Conservation (phyloP, 2,797 vertebrate species). For the Chloroceryle amazona region DNA sequence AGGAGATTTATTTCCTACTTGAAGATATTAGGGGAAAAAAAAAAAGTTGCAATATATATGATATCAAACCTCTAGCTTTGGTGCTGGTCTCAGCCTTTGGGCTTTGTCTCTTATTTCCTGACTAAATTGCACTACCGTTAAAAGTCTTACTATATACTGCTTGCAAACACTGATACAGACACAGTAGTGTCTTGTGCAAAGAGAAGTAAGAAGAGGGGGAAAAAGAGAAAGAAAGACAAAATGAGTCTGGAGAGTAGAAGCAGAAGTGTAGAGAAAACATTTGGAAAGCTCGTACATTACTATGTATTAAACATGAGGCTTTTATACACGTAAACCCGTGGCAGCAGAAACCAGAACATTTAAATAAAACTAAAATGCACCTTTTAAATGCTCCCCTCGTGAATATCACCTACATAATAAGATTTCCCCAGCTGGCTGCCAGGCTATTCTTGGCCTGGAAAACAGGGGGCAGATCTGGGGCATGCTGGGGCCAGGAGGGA, state of each 20-base stretch:
- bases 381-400: neutral
- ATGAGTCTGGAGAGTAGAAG: neutral
- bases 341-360: slow-evolving; percentile 21
- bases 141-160: neutral
- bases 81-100: neutral
- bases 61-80: neutral
- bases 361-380: slow-evolving; percentile 45
- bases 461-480: neutral
- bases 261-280: neutral
- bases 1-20: slow-evolving; percentile 63
- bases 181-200: neutral
- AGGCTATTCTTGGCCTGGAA: neutral
- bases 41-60: slow-evolving; percentile 12
- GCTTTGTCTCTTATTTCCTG: neutral
- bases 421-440: slow-evolving; percentile 9
- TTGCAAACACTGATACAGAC: neutral
- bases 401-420: slow-evolving; percentile 1
- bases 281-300: neutral
- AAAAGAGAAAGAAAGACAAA: neutral
- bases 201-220: neutral
- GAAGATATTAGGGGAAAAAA: slow-evolving; percentile 58
- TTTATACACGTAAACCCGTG: neutral
- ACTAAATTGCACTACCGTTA: neutral
- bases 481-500: neutral
- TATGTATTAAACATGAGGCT: neutral